A percentile compares a stretch with the other conserved stretches of the same genome.
Conservation (phyloP, 2,797 vertebrate genomes). For the Lindbergichthys nudifrons region DNA sequence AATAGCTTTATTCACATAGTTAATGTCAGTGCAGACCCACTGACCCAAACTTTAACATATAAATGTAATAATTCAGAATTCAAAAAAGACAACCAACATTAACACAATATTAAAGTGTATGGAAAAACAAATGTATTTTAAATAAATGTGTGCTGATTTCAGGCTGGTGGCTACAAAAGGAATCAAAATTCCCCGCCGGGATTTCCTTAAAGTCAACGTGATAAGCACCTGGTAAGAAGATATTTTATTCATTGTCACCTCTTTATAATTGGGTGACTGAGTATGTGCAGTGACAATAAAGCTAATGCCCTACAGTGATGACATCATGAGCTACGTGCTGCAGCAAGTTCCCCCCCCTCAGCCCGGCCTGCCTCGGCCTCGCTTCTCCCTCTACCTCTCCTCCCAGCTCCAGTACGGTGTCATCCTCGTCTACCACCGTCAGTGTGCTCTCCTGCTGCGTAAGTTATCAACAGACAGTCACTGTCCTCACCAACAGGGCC, state of each 20-base stretch:
- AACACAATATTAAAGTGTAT: too few relatives aligned
- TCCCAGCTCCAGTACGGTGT: constrained; percentile 92
- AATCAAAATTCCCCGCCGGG: constrained; percentile 75
- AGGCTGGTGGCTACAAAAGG: constrained; percentile 85
- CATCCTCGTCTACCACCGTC: constrained; percentile 87
- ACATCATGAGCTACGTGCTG: constrained; percentile 89
- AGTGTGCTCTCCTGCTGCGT: constrained; percentile 89
- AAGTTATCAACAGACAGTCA: background rate
- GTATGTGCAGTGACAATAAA: background rate
- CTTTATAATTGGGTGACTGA: background rate
- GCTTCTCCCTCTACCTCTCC: constrained; percentile 93
- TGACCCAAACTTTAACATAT: background rate
- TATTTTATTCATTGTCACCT: background rate
- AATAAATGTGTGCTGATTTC: background rate
- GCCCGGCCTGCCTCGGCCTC: constrained; percentile 82
- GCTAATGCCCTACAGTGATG: constrained; percentile 75
- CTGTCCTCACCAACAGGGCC: too few relatives aligned
- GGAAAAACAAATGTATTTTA: too few relatives aligned
- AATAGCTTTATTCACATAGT: background rate
- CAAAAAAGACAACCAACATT: background rate
- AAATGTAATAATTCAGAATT: background rate
- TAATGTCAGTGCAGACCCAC: background rate
- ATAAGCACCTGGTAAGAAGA: constrained; percentile 78
- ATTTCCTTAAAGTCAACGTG: constrained; percentile 83
- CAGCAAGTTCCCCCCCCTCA: constrained; percentile 80